Evolutionary conservation across 1,140 invertebrate genomes (phyloP).

Genomic region (Scaptomyza hsui): DNA sequence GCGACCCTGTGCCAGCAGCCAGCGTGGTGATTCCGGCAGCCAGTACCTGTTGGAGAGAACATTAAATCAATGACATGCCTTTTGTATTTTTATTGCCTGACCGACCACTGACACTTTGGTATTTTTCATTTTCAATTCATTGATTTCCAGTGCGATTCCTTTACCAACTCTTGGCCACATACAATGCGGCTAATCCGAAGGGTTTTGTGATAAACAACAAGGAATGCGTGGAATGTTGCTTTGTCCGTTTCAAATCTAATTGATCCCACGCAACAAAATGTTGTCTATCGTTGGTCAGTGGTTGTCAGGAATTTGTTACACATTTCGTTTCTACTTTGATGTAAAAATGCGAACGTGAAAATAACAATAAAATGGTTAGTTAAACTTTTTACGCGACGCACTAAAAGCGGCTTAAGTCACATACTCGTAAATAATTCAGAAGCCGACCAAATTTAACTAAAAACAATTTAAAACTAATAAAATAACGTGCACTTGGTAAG

Average conservation of each 20-base stretch:
- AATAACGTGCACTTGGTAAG: neutral
- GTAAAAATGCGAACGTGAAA: constrained; percentile 34
- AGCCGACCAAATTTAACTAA: constrained; percentile 1
- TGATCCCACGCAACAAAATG: constrained; percentile 53
- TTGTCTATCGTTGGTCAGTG: constrained; percentile 64
- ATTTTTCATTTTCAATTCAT: constrained; percentile 74
- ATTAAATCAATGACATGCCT: constrained; percentile 45
- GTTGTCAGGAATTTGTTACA: constrained; percentile 49
- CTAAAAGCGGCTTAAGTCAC: constrained; percentile 23
- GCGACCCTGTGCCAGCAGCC: constrained; percentile 91
- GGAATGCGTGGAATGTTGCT: constrained; percentile 58
- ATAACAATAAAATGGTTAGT: constrained; percentile 31
- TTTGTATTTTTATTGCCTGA: constrained; percentile 68
- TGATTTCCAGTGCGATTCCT: constrained; percentile 39
- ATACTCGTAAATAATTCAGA: constrained; percentile 17
- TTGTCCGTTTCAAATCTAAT: constrained; percentile 73
- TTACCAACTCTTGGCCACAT: neutral
- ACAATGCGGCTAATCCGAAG: constrained; percentile 48
- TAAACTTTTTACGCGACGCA: constrained; percentile 17
- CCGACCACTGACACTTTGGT: constrained; percentile 51
- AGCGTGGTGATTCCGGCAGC: constrained; percentile 93
- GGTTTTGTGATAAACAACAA: constrained; percentile 46
- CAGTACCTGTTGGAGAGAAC: constrained; percentile 86
- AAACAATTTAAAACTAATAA: constrained; percentile 7
- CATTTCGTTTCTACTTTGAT: constrained; percentile 42